These are phyloP conservation scores for Pedicia rivosa DNA, from an alignment of 2,888 invertebrate genomes.

Conservation along the genomic window DNA sequence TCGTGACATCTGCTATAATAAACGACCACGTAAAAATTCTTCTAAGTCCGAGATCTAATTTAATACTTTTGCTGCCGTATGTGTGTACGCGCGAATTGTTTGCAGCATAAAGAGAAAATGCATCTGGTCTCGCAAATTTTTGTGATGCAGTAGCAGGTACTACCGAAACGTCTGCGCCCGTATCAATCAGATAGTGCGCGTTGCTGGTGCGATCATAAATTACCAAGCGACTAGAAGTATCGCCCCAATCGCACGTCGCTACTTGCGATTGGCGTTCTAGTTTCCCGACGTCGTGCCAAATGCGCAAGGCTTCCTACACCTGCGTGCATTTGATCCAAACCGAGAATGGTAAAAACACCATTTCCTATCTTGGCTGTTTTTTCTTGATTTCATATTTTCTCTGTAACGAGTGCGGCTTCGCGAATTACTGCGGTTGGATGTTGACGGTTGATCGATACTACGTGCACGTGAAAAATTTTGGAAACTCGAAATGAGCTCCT, in stretches of 20 bases:
- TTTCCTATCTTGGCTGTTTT: no score
- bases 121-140: not conserved
- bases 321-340: slow-evolving; percentile 7
- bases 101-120: slow-evolving; percentile 9
- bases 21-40: slow-evolving; percentile 14
- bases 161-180: slow-evolving; percentile 12
- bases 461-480: no score
- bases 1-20: slow-evolving; percentile 13
- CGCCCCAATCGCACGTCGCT: slow-evolving; percentile 4
- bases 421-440: no score
- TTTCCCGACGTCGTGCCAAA: slow-evolving; percentile 7
- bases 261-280: slow-evolving; percentile 5
- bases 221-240: slow-evolving; percentile 7
- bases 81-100: slow-evolving; percentile 11
- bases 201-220: slow-evolving; percentile 4
- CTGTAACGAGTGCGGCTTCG: no score
- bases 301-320: slow-evolving; percentile 6
- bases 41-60: slow-evolving; percentile 14
- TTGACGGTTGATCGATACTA: no score
- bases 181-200: slow-evolving; percentile 11
- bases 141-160: slow-evolving; percentile 7
- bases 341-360: no score
- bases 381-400: not conserved
- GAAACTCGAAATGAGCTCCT: no score
- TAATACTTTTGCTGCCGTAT: no score